Percentiles rank a stretch among this genome's conserved stretches.
phyloP scores from a whole-genome alignment of 2,888 invertebrate genomes.

The Pemphredon lugubris region DNA sequence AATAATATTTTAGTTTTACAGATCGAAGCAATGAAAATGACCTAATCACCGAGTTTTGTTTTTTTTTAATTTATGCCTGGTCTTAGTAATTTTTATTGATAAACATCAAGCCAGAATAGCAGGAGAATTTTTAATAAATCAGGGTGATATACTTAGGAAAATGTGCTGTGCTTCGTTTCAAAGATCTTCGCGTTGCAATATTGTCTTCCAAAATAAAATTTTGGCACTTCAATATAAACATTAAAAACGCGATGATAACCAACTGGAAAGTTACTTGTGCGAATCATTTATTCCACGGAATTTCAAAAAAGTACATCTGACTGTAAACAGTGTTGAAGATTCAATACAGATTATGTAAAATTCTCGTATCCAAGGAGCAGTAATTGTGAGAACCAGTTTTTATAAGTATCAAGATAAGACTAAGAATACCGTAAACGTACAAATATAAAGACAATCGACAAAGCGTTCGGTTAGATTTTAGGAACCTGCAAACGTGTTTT shows the following conservation, averaged over 20 bases:
- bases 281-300: conserved; percentile 27
- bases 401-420: conserved; percentile 64
- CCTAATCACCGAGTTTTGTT: too few relatives aligned
- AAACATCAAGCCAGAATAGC: too few relatives aligned
- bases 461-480: conserved; percentile 64
- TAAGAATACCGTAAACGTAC: conserved; percentile 70
- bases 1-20: background rate
- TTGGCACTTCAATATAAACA: too few relatives aligned
- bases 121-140: too few relatives aligned
- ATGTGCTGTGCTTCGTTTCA: too few relatives aligned
- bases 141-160: too few relatives aligned
- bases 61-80: too few relatives aligned
- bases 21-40: too few relatives aligned
- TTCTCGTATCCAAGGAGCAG: conserved; percentile 33
- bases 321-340: background rate
- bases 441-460: conserved; percentile 71
- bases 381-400: conserved; percentile 57
- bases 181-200: too few relatives aligned
- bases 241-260: too few relatives aligned
- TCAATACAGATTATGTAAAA: conserved; percentile 32
- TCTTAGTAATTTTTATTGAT: too few relatives aligned
- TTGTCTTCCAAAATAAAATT: too few relatives aligned
- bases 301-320: conserved; percentile 7
- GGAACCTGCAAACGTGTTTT: conserved; percentile 51
- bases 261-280: background rate